Evolutionary conservation across 1,140 invertebrate genomes (phyloP), one percentile per base, ranked within the genome.

Genomic region (Drosophila pruinosa): DNA sequence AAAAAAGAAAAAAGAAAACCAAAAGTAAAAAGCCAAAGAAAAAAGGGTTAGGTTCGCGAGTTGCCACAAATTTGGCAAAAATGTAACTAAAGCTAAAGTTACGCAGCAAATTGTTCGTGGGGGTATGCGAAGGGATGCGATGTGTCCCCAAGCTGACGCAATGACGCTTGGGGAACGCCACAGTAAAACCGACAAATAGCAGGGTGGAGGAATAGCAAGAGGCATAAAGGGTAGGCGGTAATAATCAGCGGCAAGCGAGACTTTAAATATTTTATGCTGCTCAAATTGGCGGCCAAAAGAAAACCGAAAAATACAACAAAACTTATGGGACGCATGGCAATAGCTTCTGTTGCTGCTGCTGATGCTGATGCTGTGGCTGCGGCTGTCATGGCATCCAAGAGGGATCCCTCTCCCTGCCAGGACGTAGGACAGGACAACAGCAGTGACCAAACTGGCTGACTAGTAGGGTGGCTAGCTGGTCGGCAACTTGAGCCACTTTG

Each of bases 401-500:
- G 52, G 21, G 28, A 45, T 22, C 17, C 4, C 63, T 14, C 22
- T 10, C 14, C 7, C 54, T 12, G 7, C 28, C 54, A 56, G n/a
- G n/a, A 31, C 7, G 21, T 21, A 17, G 17, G 12, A 41, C 39
- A 67, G 47, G 38, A 19, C 56, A 57, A 47, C 36, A 67, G 48
- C 47, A 50, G 64, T 22, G 62, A 47, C 45, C 57, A 50, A 43
- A n/a, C 38, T 39, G 34, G 72, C 31, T 70, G 57, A 43, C 26
- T 62, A 21, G 22, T 31, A 38, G 45, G 50, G 43, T 8, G 45
- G 57, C 53, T 54, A 38, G 41, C 24, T 31, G 72, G 71, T 41
- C 68, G 82, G 82, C 82, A 88, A 88, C 82, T 88, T 88, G 82
- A 88, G 82, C 82, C 83, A 88, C 82, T 88, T 88, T 88, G 82